Conservation (phyloP, 2,113 vertebrate genomes). For the Macaca nemestrina region DNA sequence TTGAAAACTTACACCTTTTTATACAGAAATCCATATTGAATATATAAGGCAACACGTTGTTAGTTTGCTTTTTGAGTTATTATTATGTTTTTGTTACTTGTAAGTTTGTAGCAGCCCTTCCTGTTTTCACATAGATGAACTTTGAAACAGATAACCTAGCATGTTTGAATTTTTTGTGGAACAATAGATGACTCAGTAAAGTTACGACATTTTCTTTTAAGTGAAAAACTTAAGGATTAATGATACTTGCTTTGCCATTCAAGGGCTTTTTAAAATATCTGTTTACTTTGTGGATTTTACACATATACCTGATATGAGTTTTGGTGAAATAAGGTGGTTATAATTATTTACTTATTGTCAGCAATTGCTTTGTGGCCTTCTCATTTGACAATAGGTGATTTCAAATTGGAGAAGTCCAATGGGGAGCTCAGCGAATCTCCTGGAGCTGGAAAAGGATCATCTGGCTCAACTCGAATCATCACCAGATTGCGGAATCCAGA, state of each 20-base stretch:
- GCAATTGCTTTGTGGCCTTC: conserved; percentile 57
- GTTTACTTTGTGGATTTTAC: conserved; percentile 47
- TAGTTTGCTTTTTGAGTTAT: conserved; percentile 6
- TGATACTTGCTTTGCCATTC: conserved; percentile 27
- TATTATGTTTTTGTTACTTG: conserved; percentile 18
- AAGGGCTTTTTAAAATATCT: background rate
- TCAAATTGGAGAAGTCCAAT: conserved; percentile 86
- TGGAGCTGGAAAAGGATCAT: conserved; percentile 77
- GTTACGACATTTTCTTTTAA: conserved; percentile 32
- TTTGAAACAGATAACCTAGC: conserved; percentile 31
- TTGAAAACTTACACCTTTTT: conserved; percentile 45
- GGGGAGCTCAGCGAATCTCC: conserved; percentile 86
- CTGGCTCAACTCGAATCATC: conserved; percentile 92
- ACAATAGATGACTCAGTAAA: conserved; percentile 28
- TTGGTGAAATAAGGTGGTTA: background rate
- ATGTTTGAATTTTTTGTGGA: conserved; percentile 31
- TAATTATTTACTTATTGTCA: background rate
- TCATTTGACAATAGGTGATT: conserved; percentile 83
- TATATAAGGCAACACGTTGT: background rate
- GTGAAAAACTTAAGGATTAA: conserved; percentile 30
- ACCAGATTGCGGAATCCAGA: conserved; percentile 95
- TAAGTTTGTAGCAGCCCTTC: background rate
- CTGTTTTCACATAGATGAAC: conserved; percentile 23
- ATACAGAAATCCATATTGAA: conserved; percentile 7
- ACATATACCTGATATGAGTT: background rate